Conservation (phyloP, 2,888 invertebrate genomes). For the Watsonalla cultraria region DNA sequence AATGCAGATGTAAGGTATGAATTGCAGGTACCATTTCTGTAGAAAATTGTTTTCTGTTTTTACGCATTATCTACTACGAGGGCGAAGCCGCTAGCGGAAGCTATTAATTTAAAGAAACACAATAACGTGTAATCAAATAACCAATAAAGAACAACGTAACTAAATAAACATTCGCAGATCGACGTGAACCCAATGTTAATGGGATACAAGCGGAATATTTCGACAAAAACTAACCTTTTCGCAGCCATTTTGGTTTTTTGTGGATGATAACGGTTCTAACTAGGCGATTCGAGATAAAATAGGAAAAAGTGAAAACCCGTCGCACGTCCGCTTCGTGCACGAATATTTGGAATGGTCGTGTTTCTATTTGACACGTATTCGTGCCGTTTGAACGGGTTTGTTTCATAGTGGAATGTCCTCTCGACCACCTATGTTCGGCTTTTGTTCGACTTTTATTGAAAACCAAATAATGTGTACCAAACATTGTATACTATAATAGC, state of each 20-base stretch:
- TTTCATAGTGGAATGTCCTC: background rate
- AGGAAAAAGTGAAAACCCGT: constrained; percentile 12
- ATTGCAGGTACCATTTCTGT: too few relatives aligned
- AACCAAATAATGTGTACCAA: too few relatives aligned
- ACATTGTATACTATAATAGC: too few relatives aligned
- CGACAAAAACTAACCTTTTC: constrained; percentile 5
- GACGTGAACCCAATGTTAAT: background rate
- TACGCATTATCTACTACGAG: background rate
- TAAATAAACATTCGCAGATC: background rate
- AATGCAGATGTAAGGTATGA: too few relatives aligned
- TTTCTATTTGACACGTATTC: constrained; percentile 1
- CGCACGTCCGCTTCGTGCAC: background rate
- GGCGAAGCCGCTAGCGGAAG: background rate
- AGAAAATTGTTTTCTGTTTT: too few relatives aligned
- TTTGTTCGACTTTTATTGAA: too few relatives aligned
- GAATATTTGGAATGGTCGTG: background rate
- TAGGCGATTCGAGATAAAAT: constrained; percentile 26
- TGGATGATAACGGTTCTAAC: constrained; percentile 16
- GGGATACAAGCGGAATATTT: background rate
- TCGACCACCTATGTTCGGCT: background rate
- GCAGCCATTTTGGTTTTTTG: constrained; percentile 16
- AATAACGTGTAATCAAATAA: constrained; percentile 18
- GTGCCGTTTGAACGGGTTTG: background rate
- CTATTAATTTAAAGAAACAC: constrained; percentile 14
- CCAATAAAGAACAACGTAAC: constrained; percentile 6